Conservation (phyloP, 2,113 vertebrate species). For the Gulo gulo region DNA sequence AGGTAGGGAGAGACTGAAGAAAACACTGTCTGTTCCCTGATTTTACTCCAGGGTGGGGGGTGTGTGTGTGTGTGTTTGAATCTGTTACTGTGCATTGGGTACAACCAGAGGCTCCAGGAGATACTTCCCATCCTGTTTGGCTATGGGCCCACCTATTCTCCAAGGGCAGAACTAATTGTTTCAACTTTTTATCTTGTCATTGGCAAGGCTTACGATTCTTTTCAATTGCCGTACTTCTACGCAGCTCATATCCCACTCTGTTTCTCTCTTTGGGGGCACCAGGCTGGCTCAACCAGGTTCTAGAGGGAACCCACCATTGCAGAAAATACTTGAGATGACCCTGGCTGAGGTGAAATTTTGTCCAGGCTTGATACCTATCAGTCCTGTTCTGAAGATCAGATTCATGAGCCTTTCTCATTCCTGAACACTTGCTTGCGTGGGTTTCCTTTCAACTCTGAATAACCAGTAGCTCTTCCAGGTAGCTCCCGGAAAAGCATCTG, state of each 20-base stretch:
- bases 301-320: not conserved
- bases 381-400: not conserved
- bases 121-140: not conserved
- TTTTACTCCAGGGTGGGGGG: not conserved
- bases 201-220: constrained; percentile 16
- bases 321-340: not conserved
- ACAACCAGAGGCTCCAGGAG: not conserved
- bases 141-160: not conserved
- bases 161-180: not conserved
- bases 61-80: not conserved
- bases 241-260: not conserved
- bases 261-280: not conserved
- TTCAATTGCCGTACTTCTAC: not conserved
- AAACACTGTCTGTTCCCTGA: not conserved
- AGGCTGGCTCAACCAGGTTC: not conserved
- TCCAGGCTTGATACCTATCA: not conserved
- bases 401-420: not conserved
- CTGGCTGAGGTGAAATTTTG: not conserved
- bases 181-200: constrained; percentile 12
- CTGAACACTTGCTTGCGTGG: not conserved
- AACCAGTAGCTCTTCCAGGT: not conserved
- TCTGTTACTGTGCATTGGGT: not conserved
- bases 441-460: not conserved
- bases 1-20: not conserved
- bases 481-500: not conserved